A percentile compares a stretch with the other conserved stretches of the same genome.
phyloP scores from a whole-genome alignment of 2,888 invertebrate species.

The Chironomus riparius region DNA sequence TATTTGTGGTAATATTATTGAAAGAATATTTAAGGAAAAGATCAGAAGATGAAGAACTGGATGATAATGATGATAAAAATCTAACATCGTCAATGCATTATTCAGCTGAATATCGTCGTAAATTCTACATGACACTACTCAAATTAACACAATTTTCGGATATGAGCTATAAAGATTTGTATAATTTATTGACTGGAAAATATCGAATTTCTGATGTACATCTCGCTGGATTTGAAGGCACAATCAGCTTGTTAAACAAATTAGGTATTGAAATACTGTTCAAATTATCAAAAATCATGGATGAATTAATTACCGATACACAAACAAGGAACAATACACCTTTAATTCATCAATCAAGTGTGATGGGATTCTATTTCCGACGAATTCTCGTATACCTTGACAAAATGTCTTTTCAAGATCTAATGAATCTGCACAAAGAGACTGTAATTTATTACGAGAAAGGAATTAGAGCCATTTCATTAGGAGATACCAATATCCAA shows the following conservation, averaged over 20 bases:
- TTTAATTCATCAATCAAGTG: constrained; percentile 39
- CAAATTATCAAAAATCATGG: constrained; percentile 52
- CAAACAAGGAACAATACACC: constrained; percentile 31
- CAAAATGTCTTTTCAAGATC: constrained; percentile 74
- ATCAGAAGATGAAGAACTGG: background rate
- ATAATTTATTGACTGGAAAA: constrained; percentile 47
- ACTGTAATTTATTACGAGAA: constrained; percentile 61
- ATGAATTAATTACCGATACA: constrained; percentile 50
- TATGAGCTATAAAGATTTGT: constrained; percentile 59
- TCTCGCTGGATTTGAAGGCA: constrained; percentile 48
- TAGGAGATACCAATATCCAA: constrained; percentile 39
- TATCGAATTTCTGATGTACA: constrained; percentile 34
- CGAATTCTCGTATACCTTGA: constrained; percentile 74
- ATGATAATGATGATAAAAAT: constrained; percentile 34
- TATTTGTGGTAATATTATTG: constrained; percentile 66
- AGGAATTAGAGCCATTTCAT: constrained; percentile 34
- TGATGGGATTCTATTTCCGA: constrained; percentile 68
- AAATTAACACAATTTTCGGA: constrained; percentile 74
- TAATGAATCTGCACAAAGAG: constrained; percentile 62
- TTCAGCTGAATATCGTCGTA: constrained; percentile 56
- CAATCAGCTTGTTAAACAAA: constrained; percentile 44
- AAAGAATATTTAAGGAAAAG: constrained; percentile 58
- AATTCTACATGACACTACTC: constrained; percentile 70
- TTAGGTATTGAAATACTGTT: constrained; percentile 55
- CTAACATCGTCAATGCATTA: constrained; percentile 29